Conservation (phyloP, 1,140 invertebrate species). For the Phocides pigmalion region DNA sequence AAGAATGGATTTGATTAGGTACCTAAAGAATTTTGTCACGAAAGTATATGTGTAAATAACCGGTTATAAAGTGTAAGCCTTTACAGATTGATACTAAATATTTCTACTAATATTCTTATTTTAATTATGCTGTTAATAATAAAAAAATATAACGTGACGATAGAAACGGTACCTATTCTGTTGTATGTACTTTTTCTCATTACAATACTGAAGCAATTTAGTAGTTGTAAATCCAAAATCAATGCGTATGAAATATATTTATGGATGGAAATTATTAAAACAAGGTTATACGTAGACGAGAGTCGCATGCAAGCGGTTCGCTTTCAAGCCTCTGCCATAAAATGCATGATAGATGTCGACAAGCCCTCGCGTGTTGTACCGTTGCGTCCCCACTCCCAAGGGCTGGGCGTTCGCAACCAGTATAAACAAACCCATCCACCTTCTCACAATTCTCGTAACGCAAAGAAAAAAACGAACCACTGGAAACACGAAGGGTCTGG, state of each 20-base stretch:
- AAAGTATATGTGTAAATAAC: too few relatives aligned
- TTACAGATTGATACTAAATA: too few relatives aligned
- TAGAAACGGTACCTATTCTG: too few relatives aligned
- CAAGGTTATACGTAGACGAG: constrained; percentile 58
- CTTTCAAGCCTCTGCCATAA: constrained; percentile 72
- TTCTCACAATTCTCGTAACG: constrained; percentile 27
- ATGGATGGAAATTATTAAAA: constrained; percentile 42
- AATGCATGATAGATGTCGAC: constrained; percentile 78
- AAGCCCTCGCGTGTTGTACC: constrained; percentile 72
- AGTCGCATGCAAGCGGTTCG: constrained; percentile 69
- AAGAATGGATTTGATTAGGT: constrained; percentile 3
- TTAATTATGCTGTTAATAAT: too few relatives aligned
- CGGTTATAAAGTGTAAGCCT: too few relatives aligned
- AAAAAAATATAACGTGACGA: too few relatives aligned
- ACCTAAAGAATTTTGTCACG: too few relatives aligned
- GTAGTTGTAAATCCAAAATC: constrained; percentile 4
- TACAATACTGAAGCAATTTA: constrained; percentile 4
- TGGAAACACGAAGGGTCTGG: constrained; percentile 43
- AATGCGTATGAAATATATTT: constrained; percentile 23
- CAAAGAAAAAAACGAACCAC: constrained; percentile 29
- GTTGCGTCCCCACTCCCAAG: constrained; percentile 70
- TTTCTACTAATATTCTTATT: too few relatives aligned
- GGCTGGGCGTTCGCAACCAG: constrained; percentile 59
- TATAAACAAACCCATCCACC: constrained; percentile 47
- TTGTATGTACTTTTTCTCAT: neutral